Evolutionary conservation across 2,797 vertebrate species (phyloP), one percentile per base, ranked within the genome.

Genomic region (Muraenolepis orangiensis): DNA sequence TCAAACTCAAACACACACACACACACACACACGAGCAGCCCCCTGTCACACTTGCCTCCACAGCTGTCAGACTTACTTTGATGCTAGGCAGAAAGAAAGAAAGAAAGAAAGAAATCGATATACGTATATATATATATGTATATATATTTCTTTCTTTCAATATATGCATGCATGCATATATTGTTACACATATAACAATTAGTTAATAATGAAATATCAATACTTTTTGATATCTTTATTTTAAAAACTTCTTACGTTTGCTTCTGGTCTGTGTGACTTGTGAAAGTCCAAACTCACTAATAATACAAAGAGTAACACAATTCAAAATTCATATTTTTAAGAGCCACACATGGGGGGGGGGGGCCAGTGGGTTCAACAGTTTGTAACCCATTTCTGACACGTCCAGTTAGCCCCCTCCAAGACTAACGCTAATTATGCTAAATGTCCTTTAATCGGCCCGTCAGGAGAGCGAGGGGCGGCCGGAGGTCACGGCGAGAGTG

Each of bases 401-500:
- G 82, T 87, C 76, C 83, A 92, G 90, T 89, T 87, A 88, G 87
- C 88, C 86, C 86, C 90, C 90, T 91, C 84, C 85, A 89, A 88
- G 84, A 90, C 87, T 92, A 93, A 91, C 82, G 86, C 89, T 93
- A 94, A 94, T 94, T 93, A 93, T 90, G 86, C 89, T 90, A 93
- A 93, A 94, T 94, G 91, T 86, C 87, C 90, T 93, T 93, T 93
- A 93, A 93, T 93, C 91, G 89, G 88, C 92, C 93, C 90, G 85
- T 93, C 92, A 92, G 88, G 77, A 84, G 16, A 80, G 82, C 90
- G 92, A 92, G 91, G 92, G 91, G 86, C 78, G 78, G 78, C 80
- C 76, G 64, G 92, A 92, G 92, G 92, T 93, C 92, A 90, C n/a
- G 77, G 74, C 75, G 90, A 91, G 93, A 94, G 93, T 93, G 93